Evolutionary conservation across 2,888 invertebrate species (phyloP), one percentile per base, ranked within the genome.

Genomic region (Aricia artaxerxes): DNA sequence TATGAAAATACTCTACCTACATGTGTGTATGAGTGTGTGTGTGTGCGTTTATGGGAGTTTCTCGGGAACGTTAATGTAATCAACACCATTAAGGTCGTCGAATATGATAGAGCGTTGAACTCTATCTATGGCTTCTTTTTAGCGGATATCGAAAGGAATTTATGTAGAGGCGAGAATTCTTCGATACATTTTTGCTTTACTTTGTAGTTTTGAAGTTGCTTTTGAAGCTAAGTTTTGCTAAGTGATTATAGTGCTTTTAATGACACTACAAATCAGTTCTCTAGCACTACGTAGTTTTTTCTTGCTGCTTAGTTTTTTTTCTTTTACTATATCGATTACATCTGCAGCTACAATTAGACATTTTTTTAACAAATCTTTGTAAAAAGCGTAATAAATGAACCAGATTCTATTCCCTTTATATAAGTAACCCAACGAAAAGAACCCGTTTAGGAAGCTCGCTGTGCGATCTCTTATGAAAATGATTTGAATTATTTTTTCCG

Each of bases 61-160:
- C 80, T 80, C 78, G 76, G 79, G 80, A 77, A 78, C 78, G 81
- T 81, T 79, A 82, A 81, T 81, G 81, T 83, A 83, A 83, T 82
- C 82, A 81, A 81, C 80, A 81, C 81, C 82, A 80, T 82, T 82
- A 73, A 79, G 78, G 78, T 82, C 80, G 80, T 81, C 80, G 81
- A 83, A 81, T 81, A 78, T 81, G 80, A 79, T 81, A 78, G 83
- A 79, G 81, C 83, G 80, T 82, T 83, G 83, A 83, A 83, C 83
- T 79, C 80, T 79, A 77, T 80, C 81, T 83, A 83, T 80, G 83
- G 83, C 78, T 83, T 83, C 83, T 79, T 83, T 80, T 78, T 72
- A 81, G 81, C 79, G 80, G 82, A 82, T 81, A 75, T 75, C 53
- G 44, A 53, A 53, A 76, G 76, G 76, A 76, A 76, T 78, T 78